phyloP scores from a whole-genome alignment of 2,113 vertebrate genomes.

The Semicossyphus pulcher region DNA sequence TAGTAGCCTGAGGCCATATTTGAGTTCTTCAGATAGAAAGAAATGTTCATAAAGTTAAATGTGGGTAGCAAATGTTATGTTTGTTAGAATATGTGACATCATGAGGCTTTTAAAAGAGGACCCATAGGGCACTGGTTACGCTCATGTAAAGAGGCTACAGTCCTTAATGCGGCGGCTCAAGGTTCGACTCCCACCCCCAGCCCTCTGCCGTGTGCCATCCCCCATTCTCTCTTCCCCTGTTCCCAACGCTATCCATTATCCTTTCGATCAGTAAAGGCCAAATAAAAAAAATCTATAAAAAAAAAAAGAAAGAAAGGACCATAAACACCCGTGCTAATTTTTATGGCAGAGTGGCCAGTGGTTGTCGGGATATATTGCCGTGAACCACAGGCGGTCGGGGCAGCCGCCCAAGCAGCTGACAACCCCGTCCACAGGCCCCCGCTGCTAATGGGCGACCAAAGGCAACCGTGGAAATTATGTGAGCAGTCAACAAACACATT shows the following conservation, averaged over 20 bases:
- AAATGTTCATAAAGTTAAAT: not conserved
- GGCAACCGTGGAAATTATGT: not conserved
- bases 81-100: not conserved
- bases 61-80: not conserved
- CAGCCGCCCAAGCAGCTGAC: not conserved
- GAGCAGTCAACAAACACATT: not conserved
- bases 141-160: too few species aligned
- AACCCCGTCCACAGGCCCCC: not conserved
- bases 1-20: not conserved
- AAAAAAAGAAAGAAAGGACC: too few species aligned
- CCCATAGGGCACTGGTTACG: too few species aligned
- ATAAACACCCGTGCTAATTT: not conserved
- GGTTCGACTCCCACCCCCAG: too few species aligned
- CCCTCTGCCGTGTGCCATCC: too few species aligned
- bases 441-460: not conserved
- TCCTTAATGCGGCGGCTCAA: too few species aligned
- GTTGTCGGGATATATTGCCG: not conserved
- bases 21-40: too few species aligned
- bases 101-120: too few species aligned
- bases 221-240: too few species aligned
- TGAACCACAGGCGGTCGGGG: not conserved
- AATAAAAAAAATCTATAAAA: too few species aligned
- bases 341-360: not conserved
- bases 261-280: too few species aligned
- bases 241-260: too few species aligned